These are phyloP conservation scores for Propithecus coquereli DNA, from an alignment of 2,113 vertebrate genomes.

Conservation along the genomic window DNA sequence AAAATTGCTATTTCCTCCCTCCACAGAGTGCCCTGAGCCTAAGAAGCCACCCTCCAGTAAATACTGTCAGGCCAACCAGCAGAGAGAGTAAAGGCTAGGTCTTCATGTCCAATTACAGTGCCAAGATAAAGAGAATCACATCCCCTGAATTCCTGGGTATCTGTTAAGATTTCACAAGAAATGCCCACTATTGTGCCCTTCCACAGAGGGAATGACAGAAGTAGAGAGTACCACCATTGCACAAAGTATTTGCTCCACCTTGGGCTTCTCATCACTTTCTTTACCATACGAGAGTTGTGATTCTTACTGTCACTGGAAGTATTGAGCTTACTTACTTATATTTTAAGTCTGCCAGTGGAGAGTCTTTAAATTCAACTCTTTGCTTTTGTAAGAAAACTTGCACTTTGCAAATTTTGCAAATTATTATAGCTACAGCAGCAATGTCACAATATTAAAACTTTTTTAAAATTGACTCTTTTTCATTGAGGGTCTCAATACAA, in stretches of 20 bases:
- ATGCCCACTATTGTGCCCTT: neutral
- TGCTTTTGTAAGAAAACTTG: conserved; percentile 17
- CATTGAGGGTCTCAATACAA: neutral
- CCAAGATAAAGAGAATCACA: neutral
- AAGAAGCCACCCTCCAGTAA: neutral
- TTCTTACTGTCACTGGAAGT: neutral
- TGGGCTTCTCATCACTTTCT: neutral
- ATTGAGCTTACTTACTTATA: neutral
- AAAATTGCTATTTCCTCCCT: neutral
- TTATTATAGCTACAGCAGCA: neutral
- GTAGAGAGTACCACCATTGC: neutral
- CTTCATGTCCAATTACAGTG: neutral
- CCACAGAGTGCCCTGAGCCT: neutral
- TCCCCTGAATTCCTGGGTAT: neutral
- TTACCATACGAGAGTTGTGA: neutral
- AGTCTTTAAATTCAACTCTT: neutral
- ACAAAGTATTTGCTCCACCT: neutral
- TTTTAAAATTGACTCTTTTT: neutral
- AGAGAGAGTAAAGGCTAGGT: neutral
- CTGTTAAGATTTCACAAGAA: neutral
- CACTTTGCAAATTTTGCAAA: neutral
- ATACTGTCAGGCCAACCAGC: neutral
- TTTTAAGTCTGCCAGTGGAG: conserved; percentile 6
- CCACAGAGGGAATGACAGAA: neutral
- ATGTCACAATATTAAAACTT: conserved; percentile 41